Conservation (phyloP, 2,797 vertebrate species). For the Coranthus polyacanthus region DNA sequence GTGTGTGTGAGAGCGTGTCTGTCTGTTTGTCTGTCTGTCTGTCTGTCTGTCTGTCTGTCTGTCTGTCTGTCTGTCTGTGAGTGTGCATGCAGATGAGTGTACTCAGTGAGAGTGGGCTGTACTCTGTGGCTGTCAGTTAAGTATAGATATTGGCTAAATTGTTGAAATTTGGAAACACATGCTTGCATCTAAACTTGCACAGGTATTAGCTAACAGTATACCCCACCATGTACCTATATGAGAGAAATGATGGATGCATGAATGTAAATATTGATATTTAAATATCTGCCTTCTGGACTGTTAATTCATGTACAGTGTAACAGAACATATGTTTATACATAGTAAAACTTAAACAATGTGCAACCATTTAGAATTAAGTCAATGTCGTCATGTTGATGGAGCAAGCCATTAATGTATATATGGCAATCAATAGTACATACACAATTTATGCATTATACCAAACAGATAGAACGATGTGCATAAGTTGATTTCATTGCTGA, state of each 20-base stretch:
- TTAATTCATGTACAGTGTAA: conserved; percentile 86
- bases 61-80: conserved; percentile 55
- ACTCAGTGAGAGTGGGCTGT: conserved; percentile 70
- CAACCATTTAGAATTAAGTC: conserved; percentile 83
- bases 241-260: conserved; percentile 90
- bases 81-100: conserved; percentile 78
- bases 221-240: conserved; percentile 78
- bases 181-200: conserved; percentile 81
- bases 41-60: conserved; percentile 16
- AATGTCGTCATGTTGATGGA: conserved; percentile 90
- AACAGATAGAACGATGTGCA: conserved; percentile 85
- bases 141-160: conserved; percentile 78
- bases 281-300: conserved; percentile 90
- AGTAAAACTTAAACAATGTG: conserved; percentile 81
- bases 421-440: conserved; percentile 88
- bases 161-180: conserved; percentile 73
- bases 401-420: conserved; percentile 91
- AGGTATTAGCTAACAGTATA: conserved; percentile 76
- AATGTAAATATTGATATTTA: conserved; percentile 91
- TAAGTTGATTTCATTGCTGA: conserved; percentile 88
- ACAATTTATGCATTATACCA: conserved; percentile 89
- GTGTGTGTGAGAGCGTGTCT: conserved; percentile 12
- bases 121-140: conserved; percentile 76
- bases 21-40: conserved; percentile 14
- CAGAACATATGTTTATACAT: conserved; percentile 86